Evolutionary conservation across 2,113 vertebrate genomes (phyloP).

Genomic region (Tachuris rubrigastra): DNA sequence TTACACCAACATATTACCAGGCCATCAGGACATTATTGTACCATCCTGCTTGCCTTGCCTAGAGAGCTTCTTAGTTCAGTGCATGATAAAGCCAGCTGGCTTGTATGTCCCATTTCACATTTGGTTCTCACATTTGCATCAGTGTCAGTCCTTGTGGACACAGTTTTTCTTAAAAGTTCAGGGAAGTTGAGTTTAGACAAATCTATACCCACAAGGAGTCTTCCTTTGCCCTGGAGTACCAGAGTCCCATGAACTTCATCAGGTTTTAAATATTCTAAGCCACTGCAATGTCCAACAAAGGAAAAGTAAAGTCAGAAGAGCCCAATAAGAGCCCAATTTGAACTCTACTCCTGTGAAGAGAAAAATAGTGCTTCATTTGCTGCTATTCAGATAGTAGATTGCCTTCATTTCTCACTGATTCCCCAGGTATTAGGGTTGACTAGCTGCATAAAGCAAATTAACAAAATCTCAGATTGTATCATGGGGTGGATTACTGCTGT

Average conservation of each 20-base stretch:
- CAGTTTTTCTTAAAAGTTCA: background rate
- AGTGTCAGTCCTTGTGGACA: background rate
- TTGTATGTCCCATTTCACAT: background rate
- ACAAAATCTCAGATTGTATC: background rate
- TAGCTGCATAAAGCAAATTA: background rate
- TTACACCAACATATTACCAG: background rate
- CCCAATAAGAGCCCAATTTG: background rate
- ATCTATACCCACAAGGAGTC: background rate
- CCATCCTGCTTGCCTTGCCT: background rate
- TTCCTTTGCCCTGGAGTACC: background rate
- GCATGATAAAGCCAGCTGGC: background rate
- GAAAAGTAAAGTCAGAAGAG: background rate
- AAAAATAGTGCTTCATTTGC: accelerated
- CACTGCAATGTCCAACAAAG: background rate
- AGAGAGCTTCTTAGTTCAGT: background rate
- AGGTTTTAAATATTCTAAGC: background rate
- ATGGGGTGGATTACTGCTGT: background rate
- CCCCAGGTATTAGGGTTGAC: background rate
- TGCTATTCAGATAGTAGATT: background rate
- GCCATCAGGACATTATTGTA: background rate
- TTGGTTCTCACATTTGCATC: background rate
- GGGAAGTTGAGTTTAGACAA: background rate
- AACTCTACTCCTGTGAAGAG: background rate
- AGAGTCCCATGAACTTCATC: background rate
- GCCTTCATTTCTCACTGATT: background rate